Base-by-base conservation (phyloP, 2,888 invertebrate genomes). In the Amitus sp. region DNA sequence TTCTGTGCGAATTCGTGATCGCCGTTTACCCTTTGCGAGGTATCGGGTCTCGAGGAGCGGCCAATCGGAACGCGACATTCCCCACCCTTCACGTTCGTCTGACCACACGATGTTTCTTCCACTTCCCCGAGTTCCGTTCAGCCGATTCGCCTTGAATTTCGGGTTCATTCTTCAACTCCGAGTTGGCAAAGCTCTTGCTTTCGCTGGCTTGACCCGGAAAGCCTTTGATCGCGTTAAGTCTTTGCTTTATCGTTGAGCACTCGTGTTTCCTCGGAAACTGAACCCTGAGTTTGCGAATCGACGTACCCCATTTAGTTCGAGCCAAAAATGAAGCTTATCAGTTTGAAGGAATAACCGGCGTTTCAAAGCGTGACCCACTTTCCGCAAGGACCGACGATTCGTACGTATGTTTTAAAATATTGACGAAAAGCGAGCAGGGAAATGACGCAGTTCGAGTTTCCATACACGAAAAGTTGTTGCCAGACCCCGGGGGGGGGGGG, bases 11-110 rank as follows among this genome's bases (percentile, higher is more conserved):
- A 39, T 7, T 39, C 13, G 10, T 6, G 39, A 39, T 39, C 18
- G 7, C 17, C 17, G 15, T 39, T 39, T 10, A 15, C 18, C 33
- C 10, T 33, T 33, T 33, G 33, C 33, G 33, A n/a, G 39, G n/a
- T n/a, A 45, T 53, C 53, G 30, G 39, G 53, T 47, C 53, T 53
- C 52, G 39, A 46, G 52, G 45, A 33, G 5, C 12, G 33, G 33
- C 33, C 33, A 33, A 33, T 33, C 10, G 12, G 10, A 12, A n/a
- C 10, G 33, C 10, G 10, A 9, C 10, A 12, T 10, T 17, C 17
- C 18, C 39, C 39, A 17, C 39, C 17, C 39, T 39, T 39, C 18
- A 34, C 5, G 5, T 17, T 6, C 39, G 39, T 18, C 39, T 17
- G 39, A 39, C 13, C 39, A 17, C 12, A n/a, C 33, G n/a, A 12